These are phyloP conservation scores for Triplophysa rosa DNA, from an alignment of 2,113 vertebrate species.

Conservation along the genomic window DNA sequence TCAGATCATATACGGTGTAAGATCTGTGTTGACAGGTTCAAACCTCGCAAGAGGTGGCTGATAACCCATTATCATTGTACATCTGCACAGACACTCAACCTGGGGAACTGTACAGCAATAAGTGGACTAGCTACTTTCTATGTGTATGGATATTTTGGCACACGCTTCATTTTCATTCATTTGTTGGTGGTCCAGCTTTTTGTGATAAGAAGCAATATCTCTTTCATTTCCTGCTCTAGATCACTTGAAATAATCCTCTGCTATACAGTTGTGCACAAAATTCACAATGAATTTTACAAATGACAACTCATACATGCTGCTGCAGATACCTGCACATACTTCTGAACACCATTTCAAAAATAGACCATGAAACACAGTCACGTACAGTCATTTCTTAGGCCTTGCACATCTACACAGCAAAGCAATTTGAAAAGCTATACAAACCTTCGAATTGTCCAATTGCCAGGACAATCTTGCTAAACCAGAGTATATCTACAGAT, in stretches of 20 bases:
- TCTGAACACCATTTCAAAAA: not conserved
- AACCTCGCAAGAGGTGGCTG: too few relatives aligned
- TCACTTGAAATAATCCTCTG: conserved; percentile 4
- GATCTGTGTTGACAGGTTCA: too few relatives aligned
- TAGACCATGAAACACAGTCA: conserved; percentile 2
- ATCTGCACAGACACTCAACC: too few relatives aligned
- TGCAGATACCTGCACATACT: conserved; percentile 21
- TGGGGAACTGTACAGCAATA: too few relatives aligned
- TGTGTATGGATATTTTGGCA: too few relatives aligned
- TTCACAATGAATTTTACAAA: conserved; percentile 21
- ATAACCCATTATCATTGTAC: too few relatives aligned
- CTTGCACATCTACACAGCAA: not conserved
- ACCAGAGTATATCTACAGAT: not conserved
- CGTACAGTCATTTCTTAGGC: not conserved
- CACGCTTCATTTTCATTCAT: too few relatives aligned
- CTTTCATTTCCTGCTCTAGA: conserved; percentile 14
- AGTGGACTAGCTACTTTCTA: too few relatives aligned
- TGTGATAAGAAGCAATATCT: not conserved
- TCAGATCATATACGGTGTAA: too few relatives aligned
- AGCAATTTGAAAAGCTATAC: not conserved
- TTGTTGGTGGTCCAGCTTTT: not conserved
- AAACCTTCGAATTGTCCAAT: not conserved
- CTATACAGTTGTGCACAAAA: not conserved
- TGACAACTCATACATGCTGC: not conserved
- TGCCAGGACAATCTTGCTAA: not conserved